Conservation (phyloP, 92 coral and sea anemone species). For the Heliopora coerulea region DNA sequence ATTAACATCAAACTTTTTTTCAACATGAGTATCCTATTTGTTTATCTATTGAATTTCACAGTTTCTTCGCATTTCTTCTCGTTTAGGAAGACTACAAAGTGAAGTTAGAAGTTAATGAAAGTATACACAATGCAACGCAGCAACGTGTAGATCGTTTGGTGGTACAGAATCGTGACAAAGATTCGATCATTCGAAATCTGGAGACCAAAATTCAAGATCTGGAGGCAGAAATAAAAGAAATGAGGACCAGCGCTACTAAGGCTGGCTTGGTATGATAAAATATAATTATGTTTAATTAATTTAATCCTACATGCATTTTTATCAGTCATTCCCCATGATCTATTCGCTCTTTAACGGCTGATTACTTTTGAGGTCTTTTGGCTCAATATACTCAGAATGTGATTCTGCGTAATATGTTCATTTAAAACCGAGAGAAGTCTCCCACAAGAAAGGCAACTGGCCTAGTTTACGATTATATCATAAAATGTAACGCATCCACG, state of each 20-base stretch:
- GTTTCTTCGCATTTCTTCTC: neutral
- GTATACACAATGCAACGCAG: slow-evolving; percentile 23
- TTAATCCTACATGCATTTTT: too few relatives aligned
- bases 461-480: too few relatives aligned
- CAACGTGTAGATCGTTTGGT: slow-evolving; percentile 37
- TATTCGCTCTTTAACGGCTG: too few relatives aligned
- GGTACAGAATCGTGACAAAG: slow-evolving; percentile 35
- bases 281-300: too few relatives aligned
- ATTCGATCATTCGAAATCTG: slow-evolving; percentile 21
- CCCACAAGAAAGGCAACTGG: too few relatives aligned
- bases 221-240: slow-evolving; percentile 12
- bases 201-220: slow-evolving; percentile 10
- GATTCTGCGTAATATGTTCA: too few relatives aligned
- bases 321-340: too few relatives aligned
- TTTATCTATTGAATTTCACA: too few relatives aligned
- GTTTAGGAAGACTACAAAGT: slow-evolving; percentile 25
- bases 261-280: slow-evolving; percentile 37
- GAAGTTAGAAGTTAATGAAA: slow-evolving; percentile 20
- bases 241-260: slow-evolving; percentile 17
- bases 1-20: neutral
- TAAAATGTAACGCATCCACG: too few relatives aligned
- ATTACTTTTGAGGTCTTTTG: too few relatives aligned
- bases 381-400: too few relatives aligned
- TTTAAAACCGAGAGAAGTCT: too few relatives aligned
- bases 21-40: neutral